phyloP scores from a whole-genome alignment of 1,140 invertebrate genomes.

The Drosophila tropicalis region DNA sequence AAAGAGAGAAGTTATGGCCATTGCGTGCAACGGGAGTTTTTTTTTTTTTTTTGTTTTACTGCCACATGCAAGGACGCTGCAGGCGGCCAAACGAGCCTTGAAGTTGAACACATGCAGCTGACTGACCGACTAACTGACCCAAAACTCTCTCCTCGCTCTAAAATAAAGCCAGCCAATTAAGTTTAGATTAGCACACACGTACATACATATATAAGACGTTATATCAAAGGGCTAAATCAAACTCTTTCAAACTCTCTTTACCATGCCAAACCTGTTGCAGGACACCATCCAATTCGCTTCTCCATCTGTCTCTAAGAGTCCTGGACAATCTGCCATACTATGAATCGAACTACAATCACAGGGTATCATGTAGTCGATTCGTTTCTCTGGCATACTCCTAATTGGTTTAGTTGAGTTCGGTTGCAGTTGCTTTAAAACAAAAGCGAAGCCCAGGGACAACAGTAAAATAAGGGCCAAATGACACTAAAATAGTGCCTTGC shows the following conservation, averaged over 20 bases:
- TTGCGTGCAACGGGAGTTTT: slow-evolving; percentile 21
- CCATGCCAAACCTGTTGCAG: too few relatives aligned
- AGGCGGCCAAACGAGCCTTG: slow-evolving; percentile 16
- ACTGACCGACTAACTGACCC: background rate
- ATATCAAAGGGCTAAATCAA: too few relatives aligned
- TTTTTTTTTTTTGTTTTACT: too few relatives aligned
- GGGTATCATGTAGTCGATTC: too few relatives aligned
- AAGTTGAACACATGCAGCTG: slow-evolving; percentile 17
- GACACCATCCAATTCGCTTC: too few relatives aligned
- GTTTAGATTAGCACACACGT: too few relatives aligned
- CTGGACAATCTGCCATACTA: too few relatives aligned
- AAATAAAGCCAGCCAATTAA: too few relatives aligned
- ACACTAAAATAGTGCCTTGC: slow-evolving; percentile 50
- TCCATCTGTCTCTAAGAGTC: too few relatives aligned
- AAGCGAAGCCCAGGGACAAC: slow-evolving; percentile 64
- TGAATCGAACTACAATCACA: background rate
- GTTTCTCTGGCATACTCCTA: too few relatives aligned
- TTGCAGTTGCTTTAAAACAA: slow-evolving; percentile 72
- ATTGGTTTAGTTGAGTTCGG: background rate
- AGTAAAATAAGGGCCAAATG: slow-evolving; percentile 67
- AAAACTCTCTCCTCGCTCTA: too few relatives aligned
- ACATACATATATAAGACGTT: background rate
- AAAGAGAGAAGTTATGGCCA: slow-evolving; percentile 14
- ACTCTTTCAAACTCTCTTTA: too few relatives aligned
- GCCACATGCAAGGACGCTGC: slow-evolving; percentile 22